These are phyloP conservation scores for Alectoris magna DNA, from an alignment of 2,797 vertebrate genomes.

Conservation along the genomic window DNA sequence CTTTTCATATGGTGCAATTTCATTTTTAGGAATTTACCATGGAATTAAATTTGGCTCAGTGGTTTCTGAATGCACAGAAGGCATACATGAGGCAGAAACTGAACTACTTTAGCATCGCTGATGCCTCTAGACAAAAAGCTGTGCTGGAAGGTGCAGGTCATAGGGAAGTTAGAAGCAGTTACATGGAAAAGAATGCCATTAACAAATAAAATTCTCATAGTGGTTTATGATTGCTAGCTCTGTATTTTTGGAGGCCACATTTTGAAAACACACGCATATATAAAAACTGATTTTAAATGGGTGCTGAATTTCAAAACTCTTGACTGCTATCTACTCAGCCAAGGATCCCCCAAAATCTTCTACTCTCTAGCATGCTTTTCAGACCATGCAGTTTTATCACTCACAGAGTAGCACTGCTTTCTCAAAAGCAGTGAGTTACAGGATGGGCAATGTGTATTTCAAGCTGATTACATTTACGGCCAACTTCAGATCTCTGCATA, in stretches of 20 bases:
- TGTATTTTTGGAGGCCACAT: neutral
- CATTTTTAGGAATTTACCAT: neutral
- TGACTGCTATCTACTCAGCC: neutral
- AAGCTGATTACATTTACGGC: neutral
- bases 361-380: neutral
- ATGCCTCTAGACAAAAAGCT: neutral
- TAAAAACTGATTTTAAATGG: neutral
- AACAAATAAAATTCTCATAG: neutral
- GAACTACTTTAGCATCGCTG: neutral
- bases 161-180: neutral
- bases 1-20: neutral
- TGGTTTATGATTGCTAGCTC: neutral
- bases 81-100: rapidly evolving
- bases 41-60: neutral
- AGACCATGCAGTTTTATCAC: neutral
- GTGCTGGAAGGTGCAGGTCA: neutral
- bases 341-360: neutral
- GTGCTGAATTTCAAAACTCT: neutral
- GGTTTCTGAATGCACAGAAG: neutral
- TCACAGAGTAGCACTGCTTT: neutral
- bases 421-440: neutral
- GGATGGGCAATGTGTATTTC: neutral
- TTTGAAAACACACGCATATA: neutral
- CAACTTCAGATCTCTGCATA: neutral
- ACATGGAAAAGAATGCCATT: neutral